Base-by-base conservation (phyloP, 2,797 vertebrate genomes). In the Psittacula echo region DNA sequence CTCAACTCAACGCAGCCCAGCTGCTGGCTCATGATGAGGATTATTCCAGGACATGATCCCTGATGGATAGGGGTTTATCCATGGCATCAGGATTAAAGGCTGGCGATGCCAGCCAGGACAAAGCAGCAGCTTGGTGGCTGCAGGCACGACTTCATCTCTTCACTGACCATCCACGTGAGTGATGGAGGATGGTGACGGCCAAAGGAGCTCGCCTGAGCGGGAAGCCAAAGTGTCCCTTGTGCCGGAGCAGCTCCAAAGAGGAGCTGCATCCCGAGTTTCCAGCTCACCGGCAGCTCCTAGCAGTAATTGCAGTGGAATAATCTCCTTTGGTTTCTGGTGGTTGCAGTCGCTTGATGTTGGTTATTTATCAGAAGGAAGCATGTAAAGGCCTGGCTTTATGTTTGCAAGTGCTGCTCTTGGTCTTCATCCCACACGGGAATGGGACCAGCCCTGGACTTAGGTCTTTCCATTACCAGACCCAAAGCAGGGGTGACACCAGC, bases 341-440 rank as follows among this genome's bases (percentile, higher is more conserved):
- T 11, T 76, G 75, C 65, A 50, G 0, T 48, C 30, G 5, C 44
- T 87, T 34, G 0, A 0, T 19, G n/a, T 30, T 20, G 13, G 58
- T 62, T 85, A 3, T 85, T 54, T 45, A 34, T 10, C 5, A 34
- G 23, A 62, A 32, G 34, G 3, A 22, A 26, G 18, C 0, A 0
- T 4, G 4, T 21, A 26, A 39, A 41, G 30, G 54, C 21, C 23
- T 30, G 34, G 18, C 11, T 58, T 94, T 20, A 5, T 1, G 0
- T 60, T 54, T 80, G 16, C 13, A 16, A 8, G 45, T 5, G 71
- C 60, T 7, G 47, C 32, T 71, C 56, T 30, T 70, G 1, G 1
- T 27, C 68, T 66, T 72, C 23, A 1, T 34, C 26, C 30, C 1
- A 1, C 1, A 0, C 0, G 1, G 50, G 20, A 61, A 20, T 1